These are phyloP conservation scores for Aphaenogaster floridana DNA, from an alignment of 1,140 invertebrate species.

Conservation along the genomic window DNA sequence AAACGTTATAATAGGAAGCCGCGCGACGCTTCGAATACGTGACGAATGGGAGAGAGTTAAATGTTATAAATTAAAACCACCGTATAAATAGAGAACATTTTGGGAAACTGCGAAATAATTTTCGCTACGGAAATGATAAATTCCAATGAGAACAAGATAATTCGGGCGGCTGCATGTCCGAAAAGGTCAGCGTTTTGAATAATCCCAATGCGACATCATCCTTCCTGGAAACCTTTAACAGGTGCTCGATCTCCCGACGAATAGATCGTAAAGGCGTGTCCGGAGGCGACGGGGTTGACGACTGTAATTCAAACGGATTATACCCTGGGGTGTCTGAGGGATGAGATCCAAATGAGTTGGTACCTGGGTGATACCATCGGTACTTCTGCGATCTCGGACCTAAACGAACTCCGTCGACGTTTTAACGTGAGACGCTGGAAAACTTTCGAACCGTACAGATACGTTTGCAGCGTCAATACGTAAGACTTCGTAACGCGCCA, in stretches of 20 bases:
- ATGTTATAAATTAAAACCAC: conserved; percentile 30
- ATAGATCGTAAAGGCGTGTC: conserved; percentile 73
- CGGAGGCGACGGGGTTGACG: conserved; percentile 70
- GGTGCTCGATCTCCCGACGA: conserved; percentile 79
- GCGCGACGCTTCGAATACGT: neutral
- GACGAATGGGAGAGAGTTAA: conserved; percentile 18
- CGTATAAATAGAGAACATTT: conserved; percentile 34
- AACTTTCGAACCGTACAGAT: conserved; percentile 21
- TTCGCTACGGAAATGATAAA: conserved; percentile 27
- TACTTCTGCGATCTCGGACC: conserved; percentile 53
- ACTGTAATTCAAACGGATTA: conserved; percentile 83
- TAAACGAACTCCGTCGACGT: conserved; percentile 64
- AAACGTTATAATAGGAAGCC: neutral
- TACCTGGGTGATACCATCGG: conserved; percentile 58
- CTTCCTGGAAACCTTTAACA: conserved; percentile 70
- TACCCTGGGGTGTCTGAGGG: conserved; percentile 75
- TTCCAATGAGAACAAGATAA: conserved; percentile 52
- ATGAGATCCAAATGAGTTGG: conserved; percentile 80
- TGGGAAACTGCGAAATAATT: conserved; percentile 33
- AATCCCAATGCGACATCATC: conserved; percentile 63
- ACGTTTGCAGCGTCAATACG: neutral
- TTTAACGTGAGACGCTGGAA: conserved; percentile 59
- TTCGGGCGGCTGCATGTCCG: neutral
- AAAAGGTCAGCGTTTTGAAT: conserved; percentile 54
- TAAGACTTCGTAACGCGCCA: neutral